Base-by-base conservation (phyloP, 1,140 invertebrate genomes). In the Polypedilum vanderplanki region DNA sequence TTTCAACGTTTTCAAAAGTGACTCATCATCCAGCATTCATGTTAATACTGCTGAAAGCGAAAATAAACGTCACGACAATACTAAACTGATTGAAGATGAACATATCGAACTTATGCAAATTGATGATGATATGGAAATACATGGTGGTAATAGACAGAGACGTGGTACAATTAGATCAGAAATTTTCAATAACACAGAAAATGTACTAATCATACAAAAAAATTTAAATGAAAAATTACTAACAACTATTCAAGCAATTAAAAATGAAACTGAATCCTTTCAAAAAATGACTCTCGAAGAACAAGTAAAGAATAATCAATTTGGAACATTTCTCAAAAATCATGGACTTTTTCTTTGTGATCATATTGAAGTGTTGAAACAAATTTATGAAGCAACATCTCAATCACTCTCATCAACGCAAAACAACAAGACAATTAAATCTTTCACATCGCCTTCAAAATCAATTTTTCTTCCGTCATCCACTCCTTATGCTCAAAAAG, bases 111-210 rank as follows among this genome's bases (percentile, higher is more conserved):
- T 70, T 3, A 18, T 70, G 17, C 65, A 70, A 22, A 70, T 70
- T 20, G 65, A 70, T 18, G 65, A 18, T 70, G 65, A 70, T 20
- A 70, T 70, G 65, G 65, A 70, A 20, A 5, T 33, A 33, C 1
- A 33, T 33, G 24, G 65, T 70, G 65, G 65, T 5, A 70, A 18
- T 20, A 22, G 65, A 18, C 65, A 70, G 8, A n/a, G 65, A 18
- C 65, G 65, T 70, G 65, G 65, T 3, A 70, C 65, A 20, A 70
- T 70, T 7, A 20, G 65, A 70, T 57, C 46, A 4, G 65, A 70
- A 20, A 70, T 70, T 18, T 70, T 70, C 10, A 70, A 70, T 20
- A 70, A 70, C 20, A 18, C 65, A 12, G 65, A 70, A 70, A 70
- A 70, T 70, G 20, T 70, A 20, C 17, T 70, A 1, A 70, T 70